Conservation (phyloP, 2,797 vertebrate genomes). For the Tauraco hartlaubi region DNA sequence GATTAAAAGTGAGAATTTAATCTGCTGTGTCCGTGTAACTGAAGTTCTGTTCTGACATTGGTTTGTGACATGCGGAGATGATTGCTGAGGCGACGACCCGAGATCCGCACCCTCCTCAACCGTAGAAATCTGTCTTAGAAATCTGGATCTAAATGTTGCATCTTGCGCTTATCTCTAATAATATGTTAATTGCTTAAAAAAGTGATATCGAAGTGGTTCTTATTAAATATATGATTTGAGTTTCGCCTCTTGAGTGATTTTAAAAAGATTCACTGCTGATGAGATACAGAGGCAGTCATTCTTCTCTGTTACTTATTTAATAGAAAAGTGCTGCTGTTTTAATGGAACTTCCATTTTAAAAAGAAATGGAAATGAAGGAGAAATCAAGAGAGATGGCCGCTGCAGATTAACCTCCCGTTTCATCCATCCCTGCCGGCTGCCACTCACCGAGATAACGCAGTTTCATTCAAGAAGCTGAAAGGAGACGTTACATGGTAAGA, state of each 20-base stretch:
- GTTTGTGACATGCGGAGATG: neutral
- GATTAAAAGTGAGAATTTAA: neutral
- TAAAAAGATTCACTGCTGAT: constrained; percentile 28
- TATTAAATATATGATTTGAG: constrained; percentile 71
- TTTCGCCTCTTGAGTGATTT: constrained; percentile 65
- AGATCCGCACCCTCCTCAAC: neutral
- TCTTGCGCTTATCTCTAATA: constrained; percentile 59
- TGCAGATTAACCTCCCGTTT: neutral
- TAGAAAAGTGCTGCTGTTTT: constrained; percentile 41
- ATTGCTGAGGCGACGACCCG: neutral
- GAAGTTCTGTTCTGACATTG: neutral
- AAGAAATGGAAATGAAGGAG: constrained; percentile 46
- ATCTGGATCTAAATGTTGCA: constrained; percentile 52
- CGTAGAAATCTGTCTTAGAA: neutral
- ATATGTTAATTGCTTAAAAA: constrained; percentile 68
- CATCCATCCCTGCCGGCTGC: neutral
- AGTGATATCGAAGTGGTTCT: constrained; percentile 61
- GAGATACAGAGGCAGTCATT: constrained; percentile 39
- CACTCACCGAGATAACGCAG: neutral
- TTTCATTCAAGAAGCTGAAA: neutral
- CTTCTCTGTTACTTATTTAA: constrained; percentile 16
- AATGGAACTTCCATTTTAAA: constrained; percentile 43
- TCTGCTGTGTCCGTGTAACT: neutral
- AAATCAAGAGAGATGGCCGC: constrained; percentile 30
- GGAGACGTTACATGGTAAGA: neutral